A percentile compares a stretch with the other conserved stretches of the same genome.
Evolutionary conservation across 2,113 vertebrate genomes (phyloP).

Genomic region (Lepus europaeus): DNA sequence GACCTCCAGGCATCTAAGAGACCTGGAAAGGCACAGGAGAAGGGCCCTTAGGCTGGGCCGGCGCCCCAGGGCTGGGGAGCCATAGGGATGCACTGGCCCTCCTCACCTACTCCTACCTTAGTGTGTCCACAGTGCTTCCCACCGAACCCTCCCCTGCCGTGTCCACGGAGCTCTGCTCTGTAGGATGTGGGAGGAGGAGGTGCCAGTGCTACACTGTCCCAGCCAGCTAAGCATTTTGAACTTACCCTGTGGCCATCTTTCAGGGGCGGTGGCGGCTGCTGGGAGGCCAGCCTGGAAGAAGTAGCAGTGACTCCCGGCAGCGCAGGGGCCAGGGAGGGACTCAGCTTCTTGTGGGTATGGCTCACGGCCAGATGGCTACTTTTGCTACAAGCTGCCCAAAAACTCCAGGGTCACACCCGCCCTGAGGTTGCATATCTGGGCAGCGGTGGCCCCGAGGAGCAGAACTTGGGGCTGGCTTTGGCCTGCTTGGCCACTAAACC

Average conservation of each 20-base stretch:
- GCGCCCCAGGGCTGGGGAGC: not conserved
- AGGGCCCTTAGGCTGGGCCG: not conserved
- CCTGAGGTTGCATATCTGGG: not conserved
- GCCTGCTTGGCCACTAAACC: not conserved
- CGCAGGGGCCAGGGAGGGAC: not conserved
- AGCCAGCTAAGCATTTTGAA: not conserved
- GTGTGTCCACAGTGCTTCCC: not conserved
- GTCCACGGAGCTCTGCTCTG: not conserved
- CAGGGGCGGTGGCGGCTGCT: fast-evolving
- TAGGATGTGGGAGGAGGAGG: not conserved
- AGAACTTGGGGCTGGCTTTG: not conserved
- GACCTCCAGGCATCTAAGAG: not conserved
- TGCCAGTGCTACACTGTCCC: not conserved
- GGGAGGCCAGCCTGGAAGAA: not conserved
- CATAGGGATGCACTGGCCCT: not conserved
- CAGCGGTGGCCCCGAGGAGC: not conserved
- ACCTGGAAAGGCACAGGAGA: too few relatives aligned
- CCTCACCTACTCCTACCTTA: not conserved
- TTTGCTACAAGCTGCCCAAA: not conserved
- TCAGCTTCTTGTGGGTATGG: not conserved
- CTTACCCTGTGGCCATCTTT: not conserved
- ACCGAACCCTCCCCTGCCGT: not conserved
- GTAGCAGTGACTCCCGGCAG: not conserved
- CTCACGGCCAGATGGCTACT: not conserved
- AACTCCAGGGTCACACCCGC: not conserved